Evolutionary conservation across 1,140 invertebrate genomes (phyloP), one percentile per base, ranked within the genome.

Genomic region (Drosophila pectinifera): DNA sequence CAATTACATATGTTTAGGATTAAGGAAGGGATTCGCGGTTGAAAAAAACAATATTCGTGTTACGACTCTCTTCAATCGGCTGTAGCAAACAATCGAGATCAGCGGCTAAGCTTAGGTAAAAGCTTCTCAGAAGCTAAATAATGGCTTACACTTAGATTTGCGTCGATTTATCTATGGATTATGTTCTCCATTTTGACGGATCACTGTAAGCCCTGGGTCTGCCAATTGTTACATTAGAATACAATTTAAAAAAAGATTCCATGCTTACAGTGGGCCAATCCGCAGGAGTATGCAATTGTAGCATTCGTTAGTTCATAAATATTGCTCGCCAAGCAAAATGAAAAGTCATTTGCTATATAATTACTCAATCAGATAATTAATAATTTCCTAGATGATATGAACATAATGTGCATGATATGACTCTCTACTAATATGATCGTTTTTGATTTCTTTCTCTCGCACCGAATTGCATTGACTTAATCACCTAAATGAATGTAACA

Each of bases 81-180:
- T 13, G 18, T 39, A 18, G 67, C 67, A 70, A 70, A 57, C 64
- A 57, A 70, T 67, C 41, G 53, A 75, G 72, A 76, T 48, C 67
- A 78, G 51, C 57, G 56, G 41, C 63, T 74, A 70, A 53, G 36
- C 63, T 65, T 75, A 80, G 77, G 72, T 80, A 80, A 54, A 73
- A 76, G 79, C 79, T 81, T 81, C 79, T 80, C 78, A 81, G 79
- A 81, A 81, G 79, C 74, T 77, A 77, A 77, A 69, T 45, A 51
- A 57, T 41, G 58, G 72, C 72, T 76, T 76, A 58, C n/a, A 75
- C 31, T 76, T 76, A 76, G 56, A 34, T 51, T 65, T 43, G 73
- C 53, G 36, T 41, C 51, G 20, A 67, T 43, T 68, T 55, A 45
- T 22, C 28, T 36, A 53, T 31, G 39, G 45, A 46, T 53, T 76